Percentiles rank a stretch among this genome's conserved stretches.
phyloP scores from a whole-genome alignment of 1,140 invertebrate species.

The Penaeus japonicus region DNA sequence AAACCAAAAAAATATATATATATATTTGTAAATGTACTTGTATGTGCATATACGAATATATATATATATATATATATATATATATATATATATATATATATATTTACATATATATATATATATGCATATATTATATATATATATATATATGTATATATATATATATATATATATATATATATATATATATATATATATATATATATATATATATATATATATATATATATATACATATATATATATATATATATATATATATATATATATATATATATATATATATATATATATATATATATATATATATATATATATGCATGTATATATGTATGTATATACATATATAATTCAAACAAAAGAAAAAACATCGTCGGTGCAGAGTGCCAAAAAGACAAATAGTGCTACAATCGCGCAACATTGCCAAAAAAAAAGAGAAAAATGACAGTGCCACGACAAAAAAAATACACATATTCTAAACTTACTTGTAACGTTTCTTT shows the following conservation, averaged over 20 bases:
- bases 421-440: neutral
- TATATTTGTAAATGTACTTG: no score
- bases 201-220: no score
- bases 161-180: no score
- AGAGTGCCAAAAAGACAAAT: neutral
- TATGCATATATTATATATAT: neutral
- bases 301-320: neutral
- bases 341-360: neutral
- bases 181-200: no score
- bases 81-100: neutral
- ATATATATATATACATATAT: neutral
- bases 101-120: neutral
- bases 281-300: neutral
- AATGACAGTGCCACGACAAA: neutral
- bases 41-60: neutral
- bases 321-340: neutral
- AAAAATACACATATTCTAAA: neutral
- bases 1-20: no score
- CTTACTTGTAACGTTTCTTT: constrained; percentile 50
- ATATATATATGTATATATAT: neutral
- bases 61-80: constrained; percentile 6
- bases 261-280: neutral
- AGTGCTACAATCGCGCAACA: neutral
- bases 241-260: neutral
- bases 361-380: neutral